A percentile compares a stretch with the other conserved stretches of the same genome.
Conservation (phyloP, 2,888 invertebrate species). For the Synergus itoensis region DNA sequence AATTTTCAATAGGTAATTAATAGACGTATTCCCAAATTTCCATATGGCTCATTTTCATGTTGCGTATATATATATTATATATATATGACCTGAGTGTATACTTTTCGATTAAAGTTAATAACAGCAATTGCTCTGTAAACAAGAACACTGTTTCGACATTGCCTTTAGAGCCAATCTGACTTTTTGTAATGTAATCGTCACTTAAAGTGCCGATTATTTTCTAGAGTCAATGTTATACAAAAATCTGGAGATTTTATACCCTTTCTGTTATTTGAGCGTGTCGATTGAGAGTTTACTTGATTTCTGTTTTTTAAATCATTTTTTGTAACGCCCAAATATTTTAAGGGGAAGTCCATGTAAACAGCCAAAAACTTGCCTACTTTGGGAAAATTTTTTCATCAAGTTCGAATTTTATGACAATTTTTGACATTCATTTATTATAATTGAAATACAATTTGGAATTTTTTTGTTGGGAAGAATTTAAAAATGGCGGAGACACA, state of each 20-base stretch:
- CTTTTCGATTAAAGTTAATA: not conserved
- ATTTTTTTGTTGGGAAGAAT: no score
- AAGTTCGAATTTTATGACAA: no score
- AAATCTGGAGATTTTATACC: constrained; percentile 2
- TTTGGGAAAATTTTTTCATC: no score
- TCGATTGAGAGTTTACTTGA: no score
- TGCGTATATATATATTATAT: not conserved
- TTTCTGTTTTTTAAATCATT: not conserved
- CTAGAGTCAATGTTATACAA: not conserved
- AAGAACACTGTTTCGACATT: not conserved
- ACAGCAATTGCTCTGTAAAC: not conserved
- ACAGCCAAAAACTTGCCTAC: no score
- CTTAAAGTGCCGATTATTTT: not conserved
- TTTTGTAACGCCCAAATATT: not conserved
- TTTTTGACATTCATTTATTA: no score
- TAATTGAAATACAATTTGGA: no score
- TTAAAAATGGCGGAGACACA: no score
- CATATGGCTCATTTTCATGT: not conserved
- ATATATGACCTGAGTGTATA: not conserved
- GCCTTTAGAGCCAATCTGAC: not conserved
- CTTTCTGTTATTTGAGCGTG: not conserved
- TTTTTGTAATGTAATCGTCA: not conserved
- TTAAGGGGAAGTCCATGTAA: no score
- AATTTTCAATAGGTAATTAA: constrained; percentile 21
- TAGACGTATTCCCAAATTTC: not conserved